Conservation (phyloP, 2,888 invertebrate species). For the Protodeltote pygarga region DNA sequence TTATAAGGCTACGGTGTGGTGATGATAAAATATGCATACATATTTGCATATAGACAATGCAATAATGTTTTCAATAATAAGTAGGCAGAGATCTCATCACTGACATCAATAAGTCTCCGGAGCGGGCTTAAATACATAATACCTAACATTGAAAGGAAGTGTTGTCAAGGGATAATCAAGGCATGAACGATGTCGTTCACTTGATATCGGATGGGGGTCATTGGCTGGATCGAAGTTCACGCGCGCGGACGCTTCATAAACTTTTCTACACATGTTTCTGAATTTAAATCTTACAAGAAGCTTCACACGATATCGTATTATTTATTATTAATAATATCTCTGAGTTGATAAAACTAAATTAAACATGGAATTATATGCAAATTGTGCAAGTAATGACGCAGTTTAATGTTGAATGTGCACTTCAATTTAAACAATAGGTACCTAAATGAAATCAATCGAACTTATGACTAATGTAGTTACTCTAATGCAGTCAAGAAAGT, state of each 20-base stretch:
- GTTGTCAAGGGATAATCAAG: slow-evolving; percentile 78
- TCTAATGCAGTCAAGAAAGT: slow-evolving; percentile 53
- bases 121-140: slow-evolving; percentile 46
- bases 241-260: slow-evolving; percentile 54
- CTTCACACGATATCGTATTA: slow-evolving; percentile 20
- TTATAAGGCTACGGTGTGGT: slow-evolving; percentile 11
- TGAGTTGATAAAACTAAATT: slow-evolving; percentile 4
- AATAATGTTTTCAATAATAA: slow-evolving; percentile 19
- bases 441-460: slow-evolving; percentile 77
- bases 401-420: slow-evolving; percentile 38
- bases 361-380: slow-evolving; percentile 7
- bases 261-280: slow-evolving; percentile 49
- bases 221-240: slow-evolving; percentile 73
- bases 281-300: slow-evolving; percentile 39
- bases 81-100: slow-evolving; percentile 2
- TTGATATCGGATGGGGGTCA: slow-evolving; percentile 72
- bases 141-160: slow-evolving; percentile 70
- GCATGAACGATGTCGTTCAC: slow-evolving; percentile 81
- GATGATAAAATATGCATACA: too few relatives aligned
- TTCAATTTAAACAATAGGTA: slow-evolving; percentile 42
- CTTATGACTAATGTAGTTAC: slow-evolving; percentile 54
- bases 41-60: too few relatives aligned
- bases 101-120: slow-evolving; percentile 33
- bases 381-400: slow-evolving; percentile 32
- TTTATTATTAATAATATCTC: slow-evolving; percentile 32